Base-by-base conservation (phyloP, 2,113 vertebrate species). In the Eubucco bourcierii region DNA sequence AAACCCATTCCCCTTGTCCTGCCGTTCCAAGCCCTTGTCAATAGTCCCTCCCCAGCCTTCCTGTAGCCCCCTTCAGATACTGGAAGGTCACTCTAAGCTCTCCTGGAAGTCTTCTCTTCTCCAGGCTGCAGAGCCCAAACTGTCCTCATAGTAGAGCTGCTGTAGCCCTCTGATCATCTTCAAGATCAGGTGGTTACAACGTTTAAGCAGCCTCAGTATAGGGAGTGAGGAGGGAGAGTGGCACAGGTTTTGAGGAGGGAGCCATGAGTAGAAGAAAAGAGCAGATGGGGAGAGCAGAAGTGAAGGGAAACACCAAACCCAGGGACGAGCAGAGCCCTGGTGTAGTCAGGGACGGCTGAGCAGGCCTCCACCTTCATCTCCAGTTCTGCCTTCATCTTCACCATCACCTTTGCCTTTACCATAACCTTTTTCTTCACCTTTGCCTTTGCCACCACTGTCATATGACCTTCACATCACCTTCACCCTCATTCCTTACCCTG, bases 221-320 rank as follows among this genome's bases (percentile, higher is more conserved):
- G 31, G 28, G 44, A 61, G 50, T 0, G 2, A 46, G 10, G 41
- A 2, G 2, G 41, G n/a, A 9, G 20, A 58, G 10, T 14, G 34
- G 25, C 29, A 17, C 5, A 2, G 7, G 1, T 4, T 52, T 84
- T 68, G 29, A 17, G 79, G 46, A 72, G 19, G 24, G 41, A 67
- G 71, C 24, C 0, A 0, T 27, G 53, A 33, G 34, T 1, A 7
- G 28, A 33, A 56, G 14, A 0, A 0, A 5, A 60, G 82, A 52
- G 34, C 15, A 37, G 50, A 14, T 0, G 2, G 53, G 37, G n/a
- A 37, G 53, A 76, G 41, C 8, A 85, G 65, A 74, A 63, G n/a
- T 0, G 2, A 29, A 28, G 21, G 27, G n/a, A 60, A 71, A 59
- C 17, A 50, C 6, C 11, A 39, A 34, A 84, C 39, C 0, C 52